Conservation (phyloP, 2,113 vertebrate genomes). For the Ellobius talpinus region DNA sequence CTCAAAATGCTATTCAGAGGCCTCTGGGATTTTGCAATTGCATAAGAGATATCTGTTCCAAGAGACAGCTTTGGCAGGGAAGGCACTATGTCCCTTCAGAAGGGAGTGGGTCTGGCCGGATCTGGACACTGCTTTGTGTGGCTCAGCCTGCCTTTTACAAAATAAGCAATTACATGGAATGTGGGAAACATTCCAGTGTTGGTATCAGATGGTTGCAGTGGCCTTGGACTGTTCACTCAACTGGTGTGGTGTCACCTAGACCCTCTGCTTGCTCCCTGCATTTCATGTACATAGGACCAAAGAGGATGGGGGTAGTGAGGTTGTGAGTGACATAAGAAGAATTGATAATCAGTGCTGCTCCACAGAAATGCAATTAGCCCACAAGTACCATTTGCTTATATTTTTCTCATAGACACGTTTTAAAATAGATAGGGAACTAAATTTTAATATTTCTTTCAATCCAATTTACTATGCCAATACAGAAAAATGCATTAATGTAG, state of each 20-base stretch:
- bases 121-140: background rate
- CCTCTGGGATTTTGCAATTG: background rate
- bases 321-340: background rate
- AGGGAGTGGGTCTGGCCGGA: background rate
- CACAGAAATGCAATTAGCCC: background rate
- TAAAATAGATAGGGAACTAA: background rate
- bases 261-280: background rate
- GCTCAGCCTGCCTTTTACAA: background rate
- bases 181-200: background rate
- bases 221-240: background rate
- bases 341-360: background rate
- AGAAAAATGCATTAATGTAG: background rate
- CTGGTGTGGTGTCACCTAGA: background rate
- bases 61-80: background rate
- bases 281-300: background rate
- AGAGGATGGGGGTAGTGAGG: background rate
- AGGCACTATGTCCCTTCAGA: background rate
- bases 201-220: background rate
- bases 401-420: background rate
- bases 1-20: background rate
- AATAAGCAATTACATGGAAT: background rate
- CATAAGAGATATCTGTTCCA: background rate
- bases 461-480: background rate
- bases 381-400: background rate
- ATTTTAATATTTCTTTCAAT: conserved; percentile 22